Base-by-base conservation (phyloP, 2,797 vertebrate genomes). In the Ptychadena robeensis region DNA sequence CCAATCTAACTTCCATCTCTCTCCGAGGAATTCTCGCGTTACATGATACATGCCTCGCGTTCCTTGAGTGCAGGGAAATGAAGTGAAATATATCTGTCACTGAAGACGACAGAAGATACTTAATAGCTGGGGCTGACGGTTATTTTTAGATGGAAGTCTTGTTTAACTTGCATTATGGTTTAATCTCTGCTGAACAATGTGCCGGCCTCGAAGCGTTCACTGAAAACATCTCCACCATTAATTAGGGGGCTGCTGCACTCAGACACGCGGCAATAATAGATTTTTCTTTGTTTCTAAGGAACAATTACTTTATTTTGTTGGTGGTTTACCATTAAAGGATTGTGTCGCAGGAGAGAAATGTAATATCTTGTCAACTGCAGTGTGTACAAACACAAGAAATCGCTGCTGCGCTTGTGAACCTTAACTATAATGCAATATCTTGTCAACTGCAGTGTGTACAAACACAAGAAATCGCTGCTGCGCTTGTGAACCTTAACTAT, bases 251-350 rank as follows among this genome's bases (percentile, higher is more conserved):
- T 87, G 86, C 84, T 87, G 86, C 80, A 84, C 83, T 86, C 0
- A 78, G 86, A 88, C 73, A 88, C 89, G 82, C 89, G 87, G 87
- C 37, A 89, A 87, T 92, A 89, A 88, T 87, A 88, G 90, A 87
- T 91, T 81, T 89, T 88, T 79, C 67, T 87, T 80, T 87, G 85
- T 86, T 78, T 87, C 79, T 73, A 78, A 81, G 85, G 89, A 86
- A 91, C 90, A 90, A 92, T 92, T 90, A 90, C 87, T 87, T 88
- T 88, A 87, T 90, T 88, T 87, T 88, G 86, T 87, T 88, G 90
- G 89, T 73, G 82, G 86, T 88, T 87, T 88, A 87, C 88, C 88
- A 81, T 74, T 79, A 88, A 88, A 87, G 82, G 86, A 1, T 81
- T 81, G 63, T 67, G 71, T 48, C 78, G 30, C 65, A 65, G 35